Percentiles rank a stretch among this genome's conserved stretches.
These are phyloP conservation scores for Ischnura elegans DNA, from an alignment of 2,888 invertebrate genomes.

Conservation along the genomic window DNA sequence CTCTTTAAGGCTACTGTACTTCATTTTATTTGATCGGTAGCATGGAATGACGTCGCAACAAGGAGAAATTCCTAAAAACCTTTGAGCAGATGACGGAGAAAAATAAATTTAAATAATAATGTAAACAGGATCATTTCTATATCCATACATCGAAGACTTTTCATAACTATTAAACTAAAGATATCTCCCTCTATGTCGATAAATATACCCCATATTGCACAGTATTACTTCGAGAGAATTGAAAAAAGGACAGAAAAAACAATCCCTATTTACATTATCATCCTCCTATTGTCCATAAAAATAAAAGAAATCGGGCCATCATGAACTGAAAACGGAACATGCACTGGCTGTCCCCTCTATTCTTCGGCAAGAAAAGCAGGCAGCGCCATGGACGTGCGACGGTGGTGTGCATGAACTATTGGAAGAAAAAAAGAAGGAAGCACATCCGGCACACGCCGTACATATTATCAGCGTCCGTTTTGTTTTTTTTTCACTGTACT, in stretches of 20 bases:
- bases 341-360: neutral
- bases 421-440: neutral
- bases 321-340: neutral
- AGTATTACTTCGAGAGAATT: neutral
- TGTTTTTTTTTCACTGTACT: slow-evolving; percentile 1
- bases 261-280: slow-evolving; percentile 21
- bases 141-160: neutral
- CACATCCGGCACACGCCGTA: neutral
- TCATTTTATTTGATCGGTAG: neutral
- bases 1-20: neutral
- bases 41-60: neutral
- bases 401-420: neutral
- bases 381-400: neutral
- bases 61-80: neutral
- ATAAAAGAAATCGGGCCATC: neutral
- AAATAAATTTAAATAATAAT: neutral
- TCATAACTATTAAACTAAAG: neutral
- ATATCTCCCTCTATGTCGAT: neutral
- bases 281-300: neutral
- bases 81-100: neutral
- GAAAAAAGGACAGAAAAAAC: neutral
- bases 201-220: slow-evolving; percentile 24
- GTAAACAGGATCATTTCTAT: neutral
- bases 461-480: neutral
- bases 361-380: slow-evolving; percentile 2